Percentiles rank a stretch among this genome's conserved stretches.
phyloP scores from a whole-genome alignment of 2,113 vertebrate genomes.

The Pogona vitticeps region DNA sequence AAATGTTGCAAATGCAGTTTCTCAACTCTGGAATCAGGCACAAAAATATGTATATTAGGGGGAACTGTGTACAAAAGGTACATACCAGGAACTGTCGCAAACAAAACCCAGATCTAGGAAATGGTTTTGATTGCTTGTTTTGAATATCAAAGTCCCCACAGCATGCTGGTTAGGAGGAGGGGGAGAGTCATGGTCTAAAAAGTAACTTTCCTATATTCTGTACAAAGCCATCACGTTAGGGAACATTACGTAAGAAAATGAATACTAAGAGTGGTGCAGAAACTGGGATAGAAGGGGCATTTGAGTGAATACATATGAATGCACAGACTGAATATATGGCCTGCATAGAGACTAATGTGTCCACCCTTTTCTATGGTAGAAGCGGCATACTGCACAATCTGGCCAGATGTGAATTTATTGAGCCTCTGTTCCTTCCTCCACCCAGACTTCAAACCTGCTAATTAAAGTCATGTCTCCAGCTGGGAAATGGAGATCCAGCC shows the following conservation, averaged over 20 bases:
- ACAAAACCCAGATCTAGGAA: too few species aligned
- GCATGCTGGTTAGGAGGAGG: too few species aligned
- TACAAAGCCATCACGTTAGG: too few species aligned
- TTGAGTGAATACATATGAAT: background rate
- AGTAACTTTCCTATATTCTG: too few species aligned
- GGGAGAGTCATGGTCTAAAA: too few species aligned
- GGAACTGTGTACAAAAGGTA: background rate
- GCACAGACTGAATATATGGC: background rate
- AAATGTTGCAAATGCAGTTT: background rate
- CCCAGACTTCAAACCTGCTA: constrained; percentile 57
- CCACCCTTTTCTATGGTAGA: constrained; percentile 10
- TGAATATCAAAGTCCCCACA: too few species aligned
- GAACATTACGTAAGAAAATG: background rate
- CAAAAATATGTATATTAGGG: background rate
- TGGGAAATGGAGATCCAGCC: constrained; percentile 44
- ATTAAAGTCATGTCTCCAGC: constrained; percentile 47
- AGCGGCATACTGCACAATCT: constrained; percentile 42
- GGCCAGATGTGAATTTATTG: constrained; percentile 54
- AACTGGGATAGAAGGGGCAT: background rate
- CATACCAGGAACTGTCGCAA: too few species aligned
- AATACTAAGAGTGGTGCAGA: background rate
- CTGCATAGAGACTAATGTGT: background rate
- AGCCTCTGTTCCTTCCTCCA: constrained; percentile 6
- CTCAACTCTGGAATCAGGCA: background rate
- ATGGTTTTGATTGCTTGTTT: too few species aligned